Evolutionary conservation across 2,888 invertebrate species (phyloP).

Genomic region (Barypeithes pellucidus): DNA sequence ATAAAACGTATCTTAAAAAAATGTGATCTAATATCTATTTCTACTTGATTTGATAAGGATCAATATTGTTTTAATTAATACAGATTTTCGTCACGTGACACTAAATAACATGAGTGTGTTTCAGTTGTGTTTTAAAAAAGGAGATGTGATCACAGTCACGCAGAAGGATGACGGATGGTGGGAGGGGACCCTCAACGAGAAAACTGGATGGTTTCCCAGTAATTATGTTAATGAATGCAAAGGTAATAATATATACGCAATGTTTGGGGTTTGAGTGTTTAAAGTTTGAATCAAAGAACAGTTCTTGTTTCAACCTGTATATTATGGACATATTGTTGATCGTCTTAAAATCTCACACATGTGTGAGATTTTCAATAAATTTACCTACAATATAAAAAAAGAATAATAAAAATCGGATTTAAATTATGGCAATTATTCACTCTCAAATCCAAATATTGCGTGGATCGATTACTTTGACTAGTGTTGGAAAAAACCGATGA

Average conservation of each 20-base stretch:
- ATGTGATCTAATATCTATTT: not conserved
- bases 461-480: too few species aligned
- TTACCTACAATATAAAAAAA: too few species aligned
- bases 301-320: too few species aligned
- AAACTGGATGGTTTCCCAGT: slow-evolving; percentile 99
- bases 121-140: slow-evolving; percentile 93
- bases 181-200: slow-evolving; percentile 97
- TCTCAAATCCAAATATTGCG: too few species aligned
- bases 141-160: slow-evolving; percentile 96
- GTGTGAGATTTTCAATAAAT: too few species aligned
- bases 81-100: not conserved
- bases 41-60: not conserved
- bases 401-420: too few species aligned
- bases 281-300: too few species aligned
- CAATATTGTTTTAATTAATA: not conserved
- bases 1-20: not conserved
- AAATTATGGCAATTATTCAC: too few species aligned
- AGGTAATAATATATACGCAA: slow-evolving; percentile 70
- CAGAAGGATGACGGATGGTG: slow-evolving; percentile 99
- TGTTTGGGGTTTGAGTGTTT: too few species aligned
- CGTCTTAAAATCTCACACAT: too few species aligned
- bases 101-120: slow-evolving; percentile 58
- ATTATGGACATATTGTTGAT: too few species aligned
- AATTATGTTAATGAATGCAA: slow-evolving; percentile 96
- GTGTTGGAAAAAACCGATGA: too few species aligned